phyloP scores from a whole-genome alignment of 2,888 invertebrate species.

The Biston betularia region DNA sequence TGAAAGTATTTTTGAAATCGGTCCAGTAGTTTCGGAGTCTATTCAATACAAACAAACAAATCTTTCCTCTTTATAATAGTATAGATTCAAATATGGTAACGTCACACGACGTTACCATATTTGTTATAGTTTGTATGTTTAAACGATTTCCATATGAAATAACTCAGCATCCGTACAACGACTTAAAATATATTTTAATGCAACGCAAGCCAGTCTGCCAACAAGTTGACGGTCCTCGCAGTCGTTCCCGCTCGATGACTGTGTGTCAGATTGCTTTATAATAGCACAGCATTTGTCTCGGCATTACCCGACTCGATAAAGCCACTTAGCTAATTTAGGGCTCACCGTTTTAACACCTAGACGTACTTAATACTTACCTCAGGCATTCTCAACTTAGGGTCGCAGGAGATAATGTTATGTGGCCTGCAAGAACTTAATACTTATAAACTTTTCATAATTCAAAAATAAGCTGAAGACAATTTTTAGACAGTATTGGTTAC shows the following conservation, averaged over 20 bases:
- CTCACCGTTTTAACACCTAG: constrained; percentile 63
- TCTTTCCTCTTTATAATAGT: too few species aligned
- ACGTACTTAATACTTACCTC: constrained; percentile 45
- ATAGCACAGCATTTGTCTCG: constrained; percentile 58
- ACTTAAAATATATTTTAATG: neutral
- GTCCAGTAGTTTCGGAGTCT: too few species aligned
- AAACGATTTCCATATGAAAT: too few species aligned
- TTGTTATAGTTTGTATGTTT: too few species aligned
- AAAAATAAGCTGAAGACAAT: too few species aligned
- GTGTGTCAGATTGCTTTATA: constrained; percentile 47
- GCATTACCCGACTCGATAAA: constrained; percentile 62
- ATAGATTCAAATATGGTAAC: too few species aligned
- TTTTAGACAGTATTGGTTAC: too few species aligned
- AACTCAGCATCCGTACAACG: too few species aligned
- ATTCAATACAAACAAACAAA: too few species aligned
- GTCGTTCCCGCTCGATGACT: constrained; percentile 14
- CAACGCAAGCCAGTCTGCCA: constrained; percentile 20
- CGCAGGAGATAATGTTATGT: neutral
- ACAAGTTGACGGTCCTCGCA: constrained; percentile 22
- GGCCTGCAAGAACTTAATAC: neutral
- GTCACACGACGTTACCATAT: too few species aligned
- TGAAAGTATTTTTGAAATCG: too few species aligned
- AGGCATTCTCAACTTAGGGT: constrained; percentile 13
- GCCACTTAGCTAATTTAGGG: constrained; percentile 70
- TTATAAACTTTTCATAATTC: neutral